phyloP scores from a whole-genome alignment of 2,888 invertebrate genomes.

The Leistus spinibarbis region DNA sequence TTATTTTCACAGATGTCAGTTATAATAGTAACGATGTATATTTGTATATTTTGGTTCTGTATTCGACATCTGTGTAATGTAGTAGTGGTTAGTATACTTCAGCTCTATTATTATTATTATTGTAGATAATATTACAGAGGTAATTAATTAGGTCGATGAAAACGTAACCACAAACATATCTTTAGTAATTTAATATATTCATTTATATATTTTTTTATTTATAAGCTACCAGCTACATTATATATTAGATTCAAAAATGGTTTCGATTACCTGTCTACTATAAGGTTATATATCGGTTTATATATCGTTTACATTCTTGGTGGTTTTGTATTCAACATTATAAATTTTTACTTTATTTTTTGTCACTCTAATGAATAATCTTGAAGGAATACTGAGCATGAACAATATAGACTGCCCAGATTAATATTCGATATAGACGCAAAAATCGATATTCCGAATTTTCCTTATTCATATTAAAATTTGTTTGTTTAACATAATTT shows the following conservation, averaged over 20 bases:
- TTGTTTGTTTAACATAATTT: too few relatives aligned
- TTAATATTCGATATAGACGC: too few relatives aligned
- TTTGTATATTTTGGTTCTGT: not conserved
- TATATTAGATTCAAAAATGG: not conserved
- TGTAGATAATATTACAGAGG: slow-evolving; percentile 29
- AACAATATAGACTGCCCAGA: too few relatives aligned
- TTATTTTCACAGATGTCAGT: too few relatives aligned
- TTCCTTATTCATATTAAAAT: too few relatives aligned
- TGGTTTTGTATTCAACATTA: too few relatives aligned
- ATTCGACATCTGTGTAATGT: not conserved
- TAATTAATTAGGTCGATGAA: slow-evolving; percentile 37
- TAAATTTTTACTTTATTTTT: too few relatives aligned
- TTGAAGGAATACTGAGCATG: too few relatives aligned
- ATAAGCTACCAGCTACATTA: not conserved
- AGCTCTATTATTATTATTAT: slow-evolving; percentile 22
- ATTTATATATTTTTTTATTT: slow-evolving; percentile 14
- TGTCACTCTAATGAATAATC: too few relatives aligned
- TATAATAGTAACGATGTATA: not conserved
- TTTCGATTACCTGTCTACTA: not conserved
- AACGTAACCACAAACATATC: slow-evolving; percentile 31
- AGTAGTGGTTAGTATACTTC: not conserved
- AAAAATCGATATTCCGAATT: too few relatives aligned
- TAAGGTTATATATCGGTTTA: not conserved
- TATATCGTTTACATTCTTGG: not conserved
- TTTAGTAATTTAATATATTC: slow-evolving; percentile 31